A percentile compares a stretch with the other conserved stretches of the same genome.
These are phyloP conservation scores for Trichosurus vulpecula DNA, from an alignment of 2,797 vertebrate species.

Conservation along the genomic window DNA sequence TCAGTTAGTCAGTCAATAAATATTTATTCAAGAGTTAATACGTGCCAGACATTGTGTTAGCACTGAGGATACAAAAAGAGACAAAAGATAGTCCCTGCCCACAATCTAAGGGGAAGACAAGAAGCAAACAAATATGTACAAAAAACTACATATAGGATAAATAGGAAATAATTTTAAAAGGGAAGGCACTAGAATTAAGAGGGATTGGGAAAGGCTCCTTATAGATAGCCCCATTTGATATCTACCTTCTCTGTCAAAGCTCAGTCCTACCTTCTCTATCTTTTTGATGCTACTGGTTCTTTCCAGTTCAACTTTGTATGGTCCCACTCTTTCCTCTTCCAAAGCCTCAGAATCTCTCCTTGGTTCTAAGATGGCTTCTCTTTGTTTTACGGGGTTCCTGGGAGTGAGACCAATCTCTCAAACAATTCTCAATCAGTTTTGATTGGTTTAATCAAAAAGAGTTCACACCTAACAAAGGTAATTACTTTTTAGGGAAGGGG, in stretches of 20 bases:
- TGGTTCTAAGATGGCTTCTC: background rate
- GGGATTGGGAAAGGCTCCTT: background rate
- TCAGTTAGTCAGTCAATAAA: background rate
- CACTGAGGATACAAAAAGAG: background rate
- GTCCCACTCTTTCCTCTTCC: background rate
- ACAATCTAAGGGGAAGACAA: background rate
- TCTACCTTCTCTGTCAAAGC: background rate
- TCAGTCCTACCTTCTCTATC: background rate
- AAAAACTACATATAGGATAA: background rate
- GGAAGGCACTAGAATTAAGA: background rate
- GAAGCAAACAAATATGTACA: background rate
- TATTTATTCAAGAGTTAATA: background rate
- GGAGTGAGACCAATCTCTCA: background rate
- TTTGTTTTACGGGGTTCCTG: background rate
- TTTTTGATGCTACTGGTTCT: background rate
- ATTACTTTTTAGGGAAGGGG: constrained; percentile 6
- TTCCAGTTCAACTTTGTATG: background rate
- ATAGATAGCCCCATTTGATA: background rate
- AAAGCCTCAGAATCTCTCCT: background rate
- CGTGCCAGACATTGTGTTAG: background rate
- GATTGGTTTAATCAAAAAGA: background rate
- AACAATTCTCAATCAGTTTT: background rate
- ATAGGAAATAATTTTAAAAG: background rate
- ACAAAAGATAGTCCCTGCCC: background rate
- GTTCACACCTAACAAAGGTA: background rate